Percentiles rank a stretch among this genome's conserved stretches.
phyloP scores from a whole-genome alignment of 30 jellyfish, hydroid and myxozoan genomes.

The Aurelia aurita region DNA sequence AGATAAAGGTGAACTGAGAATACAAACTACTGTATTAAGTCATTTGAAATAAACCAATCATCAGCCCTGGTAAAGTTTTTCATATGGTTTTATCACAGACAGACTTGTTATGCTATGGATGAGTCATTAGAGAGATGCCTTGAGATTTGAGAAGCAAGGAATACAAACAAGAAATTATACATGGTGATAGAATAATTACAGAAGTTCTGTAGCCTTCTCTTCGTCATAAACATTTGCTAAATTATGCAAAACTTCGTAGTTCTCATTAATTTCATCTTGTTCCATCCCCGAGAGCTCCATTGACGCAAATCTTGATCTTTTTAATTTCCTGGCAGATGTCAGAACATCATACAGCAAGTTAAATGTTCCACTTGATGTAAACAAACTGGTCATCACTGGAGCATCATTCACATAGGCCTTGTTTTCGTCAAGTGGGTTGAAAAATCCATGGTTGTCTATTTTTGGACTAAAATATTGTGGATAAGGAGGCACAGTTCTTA shows the following conservation, averaged over 20 bases:
- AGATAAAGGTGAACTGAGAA: no score
- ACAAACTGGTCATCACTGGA: conserved; percentile 68
- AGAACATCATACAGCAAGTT: conserved; percentile 63
- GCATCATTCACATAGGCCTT: not conserved
- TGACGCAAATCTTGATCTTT: conserved; percentile 8
- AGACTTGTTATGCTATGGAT: no score
- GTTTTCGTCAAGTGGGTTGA: not conserved
- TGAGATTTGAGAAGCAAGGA: no score
- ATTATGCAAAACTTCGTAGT: conserved; percentile 50
- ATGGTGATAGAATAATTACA: not conserved
- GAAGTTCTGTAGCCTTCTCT: conserved; percentile 34
- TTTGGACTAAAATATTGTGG: conserved; percentile 33
- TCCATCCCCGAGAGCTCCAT: conserved; percentile 72
- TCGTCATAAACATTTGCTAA: conserved; percentile 65
- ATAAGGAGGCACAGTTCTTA: conserved; percentile 36
- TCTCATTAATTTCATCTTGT: conserved; percentile 66
- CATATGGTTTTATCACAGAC: no score
- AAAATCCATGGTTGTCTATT: conserved; percentile 1
- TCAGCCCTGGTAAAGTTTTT: no score
- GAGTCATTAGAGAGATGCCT: no score
- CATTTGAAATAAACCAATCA: no score
- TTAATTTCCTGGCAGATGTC: conserved; percentile 35
- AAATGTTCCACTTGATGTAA: conserved; percentile 54
- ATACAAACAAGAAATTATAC: no score
- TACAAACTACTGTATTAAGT: no score